Conservation (phyloP, 2,113 vertebrate species). For the Lophotis ruficrista region DNA sequence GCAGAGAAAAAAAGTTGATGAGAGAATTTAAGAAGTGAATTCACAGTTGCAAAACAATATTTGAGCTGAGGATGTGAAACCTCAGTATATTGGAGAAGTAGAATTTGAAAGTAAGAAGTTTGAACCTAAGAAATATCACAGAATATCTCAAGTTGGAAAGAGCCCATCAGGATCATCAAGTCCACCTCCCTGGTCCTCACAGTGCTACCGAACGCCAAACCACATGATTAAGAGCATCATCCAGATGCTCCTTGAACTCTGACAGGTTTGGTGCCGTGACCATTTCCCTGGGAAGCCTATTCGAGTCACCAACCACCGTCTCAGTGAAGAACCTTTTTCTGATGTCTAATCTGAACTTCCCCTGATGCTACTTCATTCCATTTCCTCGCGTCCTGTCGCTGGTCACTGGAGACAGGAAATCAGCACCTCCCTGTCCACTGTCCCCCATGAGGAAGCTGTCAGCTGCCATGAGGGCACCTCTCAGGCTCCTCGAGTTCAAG, state of each 20-base stretch:
- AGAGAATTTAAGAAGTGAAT: neutral
- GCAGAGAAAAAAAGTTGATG: neutral
- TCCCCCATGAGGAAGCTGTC: rapidly evolving
- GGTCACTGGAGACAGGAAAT: neutral
- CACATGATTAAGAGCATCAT: rapidly evolving
- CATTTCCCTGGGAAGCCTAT: neutral
- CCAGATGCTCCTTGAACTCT: neutral
- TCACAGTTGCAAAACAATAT: neutral
- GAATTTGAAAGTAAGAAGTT: neutral
- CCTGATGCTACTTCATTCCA: neutral
- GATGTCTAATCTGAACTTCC: neutral
- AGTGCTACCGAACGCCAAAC: neutral
- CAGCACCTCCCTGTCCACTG: rapidly evolving
- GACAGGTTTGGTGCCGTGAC: neutral
- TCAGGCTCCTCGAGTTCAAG: neutral
- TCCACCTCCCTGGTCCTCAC: neutral
- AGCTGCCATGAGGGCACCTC: too few species aligned
- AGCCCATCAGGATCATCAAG: rapidly evolving
- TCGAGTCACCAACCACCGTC: rapidly evolving
- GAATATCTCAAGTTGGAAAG: neutral
- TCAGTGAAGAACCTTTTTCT: neutral
- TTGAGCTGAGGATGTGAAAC: neutral
- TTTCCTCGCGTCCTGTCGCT: rapidly evolving
- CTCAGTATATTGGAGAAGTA: neutral
- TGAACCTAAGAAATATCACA: neutral